Evolutionary conservation across 2,113 vertebrate species (phyloP).

Genomic region (Porphyrio hochstetteri): DNA sequence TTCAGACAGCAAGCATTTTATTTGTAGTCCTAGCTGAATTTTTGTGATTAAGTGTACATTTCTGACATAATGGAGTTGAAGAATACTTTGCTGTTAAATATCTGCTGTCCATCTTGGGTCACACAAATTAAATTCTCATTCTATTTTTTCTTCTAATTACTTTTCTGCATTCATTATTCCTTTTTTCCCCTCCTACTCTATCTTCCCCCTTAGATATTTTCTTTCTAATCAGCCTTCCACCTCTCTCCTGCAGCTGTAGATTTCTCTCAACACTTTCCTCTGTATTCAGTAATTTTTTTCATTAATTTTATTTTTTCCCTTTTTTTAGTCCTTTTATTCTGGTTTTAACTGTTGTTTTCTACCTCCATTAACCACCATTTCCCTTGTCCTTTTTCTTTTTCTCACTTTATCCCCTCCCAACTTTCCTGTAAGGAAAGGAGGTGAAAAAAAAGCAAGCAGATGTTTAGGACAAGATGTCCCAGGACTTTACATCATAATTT

Average conservation of each 20-base stretch:
- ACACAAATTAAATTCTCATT: background rate
- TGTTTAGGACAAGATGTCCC: background rate
- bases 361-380: background rate
- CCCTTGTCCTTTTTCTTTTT: background rate
- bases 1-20: background rate
- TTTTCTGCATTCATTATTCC: background rate
- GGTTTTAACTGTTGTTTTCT: background rate
- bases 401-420: background rate
- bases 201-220: background rate
- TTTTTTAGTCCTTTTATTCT: background rate
- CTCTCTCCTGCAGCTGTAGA: background rate
- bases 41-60: fast-evolving
- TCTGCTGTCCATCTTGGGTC: background rate
- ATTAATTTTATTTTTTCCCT: background rate
- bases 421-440: background rate
- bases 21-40: background rate
- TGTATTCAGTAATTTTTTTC: background rate
- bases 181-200: background rate
- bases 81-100: background rate
- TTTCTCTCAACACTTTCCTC: background rate
- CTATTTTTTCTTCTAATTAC: background rate
- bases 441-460: background rate
- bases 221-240: background rate
- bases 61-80: background rate
- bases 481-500: background rate